Evolutionary conservation across 2,113 vertebrate genomes (phyloP).

Genomic region (Lycocorax pyrrhopterus): DNA sequence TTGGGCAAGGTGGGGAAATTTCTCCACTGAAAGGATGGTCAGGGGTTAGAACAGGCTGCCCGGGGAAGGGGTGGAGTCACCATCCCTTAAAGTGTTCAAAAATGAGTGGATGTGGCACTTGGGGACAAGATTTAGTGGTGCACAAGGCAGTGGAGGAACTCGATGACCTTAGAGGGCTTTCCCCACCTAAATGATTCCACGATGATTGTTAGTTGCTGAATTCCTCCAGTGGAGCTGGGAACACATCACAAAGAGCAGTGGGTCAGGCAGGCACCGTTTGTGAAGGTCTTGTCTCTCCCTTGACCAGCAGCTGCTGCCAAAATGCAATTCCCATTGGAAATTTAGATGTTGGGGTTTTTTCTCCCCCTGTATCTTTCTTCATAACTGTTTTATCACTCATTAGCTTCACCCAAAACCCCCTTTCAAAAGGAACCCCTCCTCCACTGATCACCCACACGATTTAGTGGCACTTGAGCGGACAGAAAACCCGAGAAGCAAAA

Average conservation of each 20-base stretch:
- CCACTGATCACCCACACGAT: neutral
- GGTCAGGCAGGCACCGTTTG: rapidly evolving
- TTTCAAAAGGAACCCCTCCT: neutral
- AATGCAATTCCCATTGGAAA: neutral
- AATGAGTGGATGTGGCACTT: neutral
- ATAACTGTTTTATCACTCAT: neutral
- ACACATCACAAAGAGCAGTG: rapidly evolving
- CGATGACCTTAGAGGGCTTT: neutral
- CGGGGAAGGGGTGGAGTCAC: neutral
- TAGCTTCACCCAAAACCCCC: neutral
- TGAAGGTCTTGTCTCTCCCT: neutral
- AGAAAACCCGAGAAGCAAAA: neutral
- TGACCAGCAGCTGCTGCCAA: neutral
- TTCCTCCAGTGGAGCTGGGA: neutral
- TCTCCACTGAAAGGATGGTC: neutral
- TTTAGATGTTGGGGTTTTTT: rapidly evolving
- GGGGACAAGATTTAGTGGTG: neutral
- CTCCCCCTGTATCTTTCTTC: neutral
- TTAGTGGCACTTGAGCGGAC: neutral
- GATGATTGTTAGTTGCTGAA: neutral
- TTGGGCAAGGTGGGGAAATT: neutral
- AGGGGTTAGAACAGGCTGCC: neutral
- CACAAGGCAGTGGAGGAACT: neutral
- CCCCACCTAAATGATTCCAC: neutral
- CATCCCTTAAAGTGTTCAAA: neutral